Evolutionary conservation across 2,797 vertebrate genomes (phyloP).

Genomic region (Pantherophis vulpinus): DNA sequence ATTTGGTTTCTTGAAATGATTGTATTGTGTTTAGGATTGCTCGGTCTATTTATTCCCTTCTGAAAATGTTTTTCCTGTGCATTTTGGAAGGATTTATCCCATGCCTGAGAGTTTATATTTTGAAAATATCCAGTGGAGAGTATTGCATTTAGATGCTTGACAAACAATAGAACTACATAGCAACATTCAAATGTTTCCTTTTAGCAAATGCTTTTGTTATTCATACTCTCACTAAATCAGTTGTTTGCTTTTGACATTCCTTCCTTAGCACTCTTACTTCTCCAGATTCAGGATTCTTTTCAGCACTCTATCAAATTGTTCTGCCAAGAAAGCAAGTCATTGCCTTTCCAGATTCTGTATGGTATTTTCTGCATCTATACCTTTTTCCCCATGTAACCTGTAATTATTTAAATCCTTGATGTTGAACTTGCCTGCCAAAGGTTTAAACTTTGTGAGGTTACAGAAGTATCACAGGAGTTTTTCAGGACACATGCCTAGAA

Average conservation of each 20-base stretch:
- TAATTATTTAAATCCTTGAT: neutral
- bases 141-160: neutral
- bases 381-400: neutral
- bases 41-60: neutral
- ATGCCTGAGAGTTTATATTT: neutral
- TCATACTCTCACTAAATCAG: neutral
- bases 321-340: neutral
- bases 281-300: neutral
- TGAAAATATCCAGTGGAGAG: neutral
- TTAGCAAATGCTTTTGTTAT: neutral
- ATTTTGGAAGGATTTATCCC: neutral
- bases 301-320: neutral
- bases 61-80: neutral
- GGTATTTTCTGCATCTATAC: neutral
- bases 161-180: neutral
- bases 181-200: neutral
- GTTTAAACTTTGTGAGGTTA: neutral
- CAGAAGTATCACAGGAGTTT: neutral
- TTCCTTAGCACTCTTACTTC: neutral
- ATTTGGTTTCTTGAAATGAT: neutral
- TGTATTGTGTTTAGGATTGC: neutral
- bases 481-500: neutral
- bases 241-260: neutral
- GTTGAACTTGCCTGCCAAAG: neutral
- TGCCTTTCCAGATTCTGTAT: neutral